These are phyloP conservation scores for Limnephilus rhombicus DNA, from an alignment of 2,888 invertebrate species.

Conservation along the genomic window DNA sequence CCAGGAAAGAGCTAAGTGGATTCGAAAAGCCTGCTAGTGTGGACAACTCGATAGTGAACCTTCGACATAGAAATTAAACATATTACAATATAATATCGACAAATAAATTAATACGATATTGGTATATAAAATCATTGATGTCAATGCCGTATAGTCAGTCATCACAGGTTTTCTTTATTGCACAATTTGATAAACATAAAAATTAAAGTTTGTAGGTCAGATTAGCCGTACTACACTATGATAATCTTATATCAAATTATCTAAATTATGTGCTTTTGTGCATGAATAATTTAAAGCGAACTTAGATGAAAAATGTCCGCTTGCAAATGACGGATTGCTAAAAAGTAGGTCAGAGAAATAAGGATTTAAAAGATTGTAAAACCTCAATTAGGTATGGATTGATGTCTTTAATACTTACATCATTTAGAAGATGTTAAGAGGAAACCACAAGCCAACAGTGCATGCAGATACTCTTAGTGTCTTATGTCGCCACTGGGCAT, in stretches of 20 bases:
- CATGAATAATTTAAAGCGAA: background rate
- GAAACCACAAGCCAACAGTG: too few species aligned
- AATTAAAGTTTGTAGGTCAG: background rate
- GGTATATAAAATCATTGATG: too few species aligned
- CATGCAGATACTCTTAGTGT: too few species aligned
- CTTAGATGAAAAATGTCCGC: background rate
- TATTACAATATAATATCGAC: background rate
- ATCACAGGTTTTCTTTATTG: background rate
- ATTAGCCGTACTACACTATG: background rate
- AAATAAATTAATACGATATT: background rate
- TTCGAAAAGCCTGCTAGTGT: background rate
- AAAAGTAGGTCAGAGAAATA: background rate
- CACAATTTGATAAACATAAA: background rate
- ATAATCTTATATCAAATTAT: background rate
- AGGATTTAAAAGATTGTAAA: background rate
- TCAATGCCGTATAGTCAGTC: too few species aligned
- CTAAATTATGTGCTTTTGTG: background rate
- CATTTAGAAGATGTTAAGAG: background rate
- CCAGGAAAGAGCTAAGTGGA: background rate
- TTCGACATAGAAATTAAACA: background rate
- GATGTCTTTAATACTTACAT: background rate
- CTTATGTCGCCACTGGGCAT: too few species aligned
- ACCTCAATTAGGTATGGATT: background rate
- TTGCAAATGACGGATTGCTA: background rate
- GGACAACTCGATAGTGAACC: background rate